A percentile compares a stretch with the other conserved stretches of the same genome.
Conservation (phyloP, 2,797 vertebrate species). For the Xiphorhynchus erythropygius region DNA sequence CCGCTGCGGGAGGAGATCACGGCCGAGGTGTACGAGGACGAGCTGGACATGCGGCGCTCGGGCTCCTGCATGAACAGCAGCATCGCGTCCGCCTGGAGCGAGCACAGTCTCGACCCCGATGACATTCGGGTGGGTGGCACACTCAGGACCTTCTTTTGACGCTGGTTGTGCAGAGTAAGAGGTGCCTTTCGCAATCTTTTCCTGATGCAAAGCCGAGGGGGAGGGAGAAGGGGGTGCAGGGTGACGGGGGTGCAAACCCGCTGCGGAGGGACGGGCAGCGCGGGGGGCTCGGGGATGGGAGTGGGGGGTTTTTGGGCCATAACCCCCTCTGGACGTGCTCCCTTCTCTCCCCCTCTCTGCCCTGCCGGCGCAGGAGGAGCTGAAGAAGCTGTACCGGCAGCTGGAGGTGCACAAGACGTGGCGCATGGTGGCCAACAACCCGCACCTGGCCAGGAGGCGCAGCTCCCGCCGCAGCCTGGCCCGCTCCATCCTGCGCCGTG, state of each 20-base stretch:
- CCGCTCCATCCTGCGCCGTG: constrained; percentile 83
- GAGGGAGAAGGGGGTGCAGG: not conserved
- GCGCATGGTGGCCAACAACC: constrained; percentile 90
- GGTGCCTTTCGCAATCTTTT: constrained; percentile 67
- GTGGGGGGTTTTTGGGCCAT: fast-evolving
- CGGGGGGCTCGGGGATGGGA: not conserved
- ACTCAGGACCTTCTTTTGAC: constrained; percentile 61
- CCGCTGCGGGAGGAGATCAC: constrained; percentile 87
- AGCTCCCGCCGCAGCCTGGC: constrained; percentile 82
- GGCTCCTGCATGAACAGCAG: constrained; percentile 90
- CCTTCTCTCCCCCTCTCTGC: not conserved
- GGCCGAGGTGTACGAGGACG: constrained; percentile 94
- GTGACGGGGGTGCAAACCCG: not conserved
- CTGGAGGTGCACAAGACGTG: constrained; percentile 90
- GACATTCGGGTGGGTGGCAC: constrained; percentile 89
- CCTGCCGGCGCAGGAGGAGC: constrained; percentile 83
- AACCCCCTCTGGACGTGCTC: not conserved
- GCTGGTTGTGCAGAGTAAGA: constrained; percentile 52
- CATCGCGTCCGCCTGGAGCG: constrained; percentile 90
- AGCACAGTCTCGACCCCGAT: constrained; percentile 90
- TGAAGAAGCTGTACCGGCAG: constrained; percentile 94
- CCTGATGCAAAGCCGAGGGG: not conserved
- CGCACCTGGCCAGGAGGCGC: constrained; percentile 88
- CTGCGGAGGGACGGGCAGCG: not conserved
- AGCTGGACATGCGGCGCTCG: constrained; percentile 86